Evolutionary conservation across 2,113 vertebrate genomes (phyloP).

Genomic region (Eudyptes chrysolophus): DNA sequence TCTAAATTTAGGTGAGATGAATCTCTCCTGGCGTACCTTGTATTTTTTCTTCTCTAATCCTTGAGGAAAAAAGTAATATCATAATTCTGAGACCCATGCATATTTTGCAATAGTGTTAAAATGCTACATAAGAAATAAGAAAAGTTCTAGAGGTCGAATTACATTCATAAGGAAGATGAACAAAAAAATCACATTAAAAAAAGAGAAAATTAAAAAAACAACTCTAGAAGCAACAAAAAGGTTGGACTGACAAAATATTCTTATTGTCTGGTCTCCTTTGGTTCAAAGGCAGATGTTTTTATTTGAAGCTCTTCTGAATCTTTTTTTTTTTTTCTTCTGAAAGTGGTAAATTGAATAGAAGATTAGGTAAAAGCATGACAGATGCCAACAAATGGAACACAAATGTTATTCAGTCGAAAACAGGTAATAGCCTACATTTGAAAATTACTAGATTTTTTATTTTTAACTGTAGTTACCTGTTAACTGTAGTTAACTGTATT

Average conservation of each 20-base stretch:
- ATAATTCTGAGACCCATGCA: background rate
- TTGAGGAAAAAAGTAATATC: background rate
- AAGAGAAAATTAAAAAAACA: background rate
- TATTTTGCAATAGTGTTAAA: background rate
- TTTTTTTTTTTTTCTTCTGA: background rate
- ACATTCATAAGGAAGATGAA: background rate
- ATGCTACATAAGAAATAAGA: background rate
- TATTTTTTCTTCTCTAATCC: background rate
- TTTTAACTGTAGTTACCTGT: background rate
- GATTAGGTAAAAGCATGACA: background rate
- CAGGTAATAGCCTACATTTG: background rate
- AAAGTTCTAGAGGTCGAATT: background rate
- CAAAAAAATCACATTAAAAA: background rate
- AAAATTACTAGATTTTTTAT: rapidly evolving
- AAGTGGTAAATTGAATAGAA: background rate
- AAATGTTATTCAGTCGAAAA: background rate
- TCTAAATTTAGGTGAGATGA: background rate
- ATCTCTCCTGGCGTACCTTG: background rate
- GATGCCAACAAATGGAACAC: background rate
- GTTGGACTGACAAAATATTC: background rate
- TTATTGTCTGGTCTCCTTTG: background rate
- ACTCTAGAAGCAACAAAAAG: background rate
- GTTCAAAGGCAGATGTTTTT: background rate
- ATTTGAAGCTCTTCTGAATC: background rate
- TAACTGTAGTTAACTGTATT: background rate